These are phyloP conservation scores for Amaurobius ferox DNA, from an alignment of 2,888 invertebrate genomes.

Conservation along the genomic window DNA sequence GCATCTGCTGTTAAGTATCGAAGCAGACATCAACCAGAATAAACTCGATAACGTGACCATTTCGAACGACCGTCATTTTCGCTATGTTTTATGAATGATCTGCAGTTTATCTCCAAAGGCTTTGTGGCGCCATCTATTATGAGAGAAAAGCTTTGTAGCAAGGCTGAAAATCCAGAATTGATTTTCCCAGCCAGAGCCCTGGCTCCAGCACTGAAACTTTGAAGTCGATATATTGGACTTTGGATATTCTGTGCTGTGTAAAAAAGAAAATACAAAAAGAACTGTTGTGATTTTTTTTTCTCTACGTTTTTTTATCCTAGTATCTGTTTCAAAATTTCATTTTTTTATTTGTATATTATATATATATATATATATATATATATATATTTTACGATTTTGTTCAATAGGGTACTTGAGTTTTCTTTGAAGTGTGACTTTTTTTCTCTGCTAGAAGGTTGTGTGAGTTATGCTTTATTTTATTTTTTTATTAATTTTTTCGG, in stretches of 20 bases:
- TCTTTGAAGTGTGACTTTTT: background rate
- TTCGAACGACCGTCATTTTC: background rate
- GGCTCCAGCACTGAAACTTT: background rate
- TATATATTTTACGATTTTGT: background rate
- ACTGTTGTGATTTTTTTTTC: slow-evolving; percentile 2
- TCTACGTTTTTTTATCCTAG: background rate
- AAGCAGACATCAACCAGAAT: too few relatives aligned
- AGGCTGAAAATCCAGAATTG: slow-evolving; percentile 10
- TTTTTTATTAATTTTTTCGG: background rate
- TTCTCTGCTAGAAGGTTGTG: background rate
- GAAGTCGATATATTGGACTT: slow-evolving; percentile 30
- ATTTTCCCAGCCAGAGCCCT: background rate
- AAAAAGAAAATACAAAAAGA: too few relatives aligned
- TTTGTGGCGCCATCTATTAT: slow-evolving; percentile 9
- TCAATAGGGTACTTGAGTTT: background rate
- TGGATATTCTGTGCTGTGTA: background rate
- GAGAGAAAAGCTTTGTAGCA: background rate
- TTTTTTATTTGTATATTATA: background rate
- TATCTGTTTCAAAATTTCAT: background rate
- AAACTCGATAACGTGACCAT: background rate
- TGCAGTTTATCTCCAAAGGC: background rate
- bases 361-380: too few relatives aligned
- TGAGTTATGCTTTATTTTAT: background rate
- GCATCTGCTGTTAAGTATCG: too few relatives aligned
- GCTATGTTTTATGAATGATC: background rate